Percentiles rank a stretch among this genome's conserved stretches.
These are phyloP conservation scores for Lytechinus variegatus DNA, from an alignment of 35 echinoderm and acorn worm genomes.

Conservation along the genomic window DNA sequence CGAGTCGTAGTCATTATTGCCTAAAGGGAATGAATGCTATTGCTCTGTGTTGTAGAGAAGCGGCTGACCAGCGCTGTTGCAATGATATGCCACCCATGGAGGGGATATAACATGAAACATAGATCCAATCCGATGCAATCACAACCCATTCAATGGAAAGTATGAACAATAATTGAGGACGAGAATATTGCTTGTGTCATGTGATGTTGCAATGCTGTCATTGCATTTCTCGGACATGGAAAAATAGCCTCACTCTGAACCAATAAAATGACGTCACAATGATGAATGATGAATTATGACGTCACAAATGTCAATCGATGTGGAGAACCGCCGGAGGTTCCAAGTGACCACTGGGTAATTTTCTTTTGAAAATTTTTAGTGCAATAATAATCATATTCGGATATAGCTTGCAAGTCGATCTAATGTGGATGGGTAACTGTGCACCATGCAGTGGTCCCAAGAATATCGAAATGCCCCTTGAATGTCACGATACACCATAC, in stretches of 20 bases:
- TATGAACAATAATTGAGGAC: background rate
- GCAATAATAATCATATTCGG: no score
- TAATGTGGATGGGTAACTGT: no score
- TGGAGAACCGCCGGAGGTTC: no score
- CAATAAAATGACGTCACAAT: background rate
- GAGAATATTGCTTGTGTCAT: background rate
- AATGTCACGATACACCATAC: no score
- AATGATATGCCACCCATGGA: background rate
- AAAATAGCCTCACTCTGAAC: background rate
- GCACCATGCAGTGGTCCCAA: no score
- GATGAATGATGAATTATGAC: background rate
- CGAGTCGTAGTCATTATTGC: no score
- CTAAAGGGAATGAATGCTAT: background rate
- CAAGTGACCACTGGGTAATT: no score
- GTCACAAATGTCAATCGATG: no score
- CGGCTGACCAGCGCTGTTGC: background rate
- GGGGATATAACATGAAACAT: background rate
- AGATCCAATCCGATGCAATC: background rate
- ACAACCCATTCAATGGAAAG: background rate
- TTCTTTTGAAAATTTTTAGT: no score
- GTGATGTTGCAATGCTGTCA: background rate
- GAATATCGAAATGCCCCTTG: no score
- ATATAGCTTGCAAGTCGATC: no score
- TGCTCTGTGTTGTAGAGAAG: background rate
- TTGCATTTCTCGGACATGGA: background rate